A percentile compares a stretch with the other conserved stretches of the same genome.
These are phyloP conservation scores for Brachypteracias leptosomus DNA, from an alignment of 2,113 vertebrate genomes.

Conservation along the genomic window DNA sequence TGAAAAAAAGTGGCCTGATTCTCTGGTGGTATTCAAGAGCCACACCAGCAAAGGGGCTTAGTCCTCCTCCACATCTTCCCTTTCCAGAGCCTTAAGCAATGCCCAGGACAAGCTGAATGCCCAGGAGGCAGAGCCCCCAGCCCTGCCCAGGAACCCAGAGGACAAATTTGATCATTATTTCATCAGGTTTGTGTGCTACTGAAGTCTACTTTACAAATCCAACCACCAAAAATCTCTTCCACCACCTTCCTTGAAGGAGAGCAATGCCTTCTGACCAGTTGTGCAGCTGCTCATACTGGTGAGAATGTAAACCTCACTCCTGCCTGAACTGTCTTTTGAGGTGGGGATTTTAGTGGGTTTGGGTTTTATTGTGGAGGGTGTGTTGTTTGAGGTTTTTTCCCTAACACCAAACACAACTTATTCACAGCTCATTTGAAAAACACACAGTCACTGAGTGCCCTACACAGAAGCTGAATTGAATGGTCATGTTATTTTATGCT, in stretches of 20 bases:
- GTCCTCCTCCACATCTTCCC: background rate
- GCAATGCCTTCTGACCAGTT: background rate
- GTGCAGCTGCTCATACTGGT: background rate
- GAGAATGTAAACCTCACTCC: background rate
- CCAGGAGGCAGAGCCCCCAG: background rate
- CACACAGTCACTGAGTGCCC: background rate
- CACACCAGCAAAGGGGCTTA: background rate
- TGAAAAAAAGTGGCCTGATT: background rate
- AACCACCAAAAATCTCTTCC: background rate
- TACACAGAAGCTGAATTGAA: background rate
- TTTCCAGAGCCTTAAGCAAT: background rate
- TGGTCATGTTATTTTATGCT: background rate
- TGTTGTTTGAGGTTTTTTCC: background rate
- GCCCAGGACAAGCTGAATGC: rapidly evolving
- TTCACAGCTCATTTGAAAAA: conserved; percentile 28
- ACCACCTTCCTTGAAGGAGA: background rate
- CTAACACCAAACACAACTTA: background rate
- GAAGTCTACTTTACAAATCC: background rate
- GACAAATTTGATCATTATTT: background rate
- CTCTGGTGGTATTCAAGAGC: background rate
- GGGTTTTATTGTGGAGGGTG: too few relatives aligned
- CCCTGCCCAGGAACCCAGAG: too few relatives aligned
- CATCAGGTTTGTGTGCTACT: background rate
- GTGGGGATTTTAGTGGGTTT: background rate
- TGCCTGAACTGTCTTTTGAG: background rate